A percentile compares a stretch with the other conserved stretches of the same genome.
Conservation (phyloP, 2,888 invertebrate species). For the Perithous albicinctus region DNA sequence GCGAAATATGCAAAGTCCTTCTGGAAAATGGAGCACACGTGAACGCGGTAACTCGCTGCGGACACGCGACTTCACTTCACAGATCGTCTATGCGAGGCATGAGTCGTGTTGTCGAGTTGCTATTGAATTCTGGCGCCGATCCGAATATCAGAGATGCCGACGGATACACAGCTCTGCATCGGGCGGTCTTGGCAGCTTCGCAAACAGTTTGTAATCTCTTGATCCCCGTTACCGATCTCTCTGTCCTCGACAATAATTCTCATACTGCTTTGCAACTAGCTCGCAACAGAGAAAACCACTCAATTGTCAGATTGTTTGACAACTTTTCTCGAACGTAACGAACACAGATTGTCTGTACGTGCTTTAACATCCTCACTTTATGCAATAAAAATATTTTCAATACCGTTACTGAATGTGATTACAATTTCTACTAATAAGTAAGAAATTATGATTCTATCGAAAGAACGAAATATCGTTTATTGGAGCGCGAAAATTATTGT, state of each 20-base stretch:
- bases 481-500: neutral
- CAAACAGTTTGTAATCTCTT: conserved; percentile 89
- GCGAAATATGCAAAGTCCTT: conserved; percentile 89
- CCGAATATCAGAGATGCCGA: conserved; percentile 90
- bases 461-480: neutral
- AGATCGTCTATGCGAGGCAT: conserved; percentile 92
- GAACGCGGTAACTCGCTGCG: conserved; percentile 91
- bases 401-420: neutral
- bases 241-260: conserved; percentile 90
- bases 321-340: conserved; percentile 6
- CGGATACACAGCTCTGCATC: conserved; percentile 92
- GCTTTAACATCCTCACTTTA: neutral
- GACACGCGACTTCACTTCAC: conserved; percentile 92
- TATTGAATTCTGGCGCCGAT: conserved; percentile 89
- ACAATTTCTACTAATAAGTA: neutral
- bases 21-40: conserved; percentile 90
- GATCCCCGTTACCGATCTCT: conserved; percentile 87
- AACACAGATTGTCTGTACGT: neutral
- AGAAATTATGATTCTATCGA: neutral
- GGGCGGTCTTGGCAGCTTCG: conserved; percentile 87
- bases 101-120: conserved; percentile 88
- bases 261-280: conserved; percentile 92
- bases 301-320: conserved; percentile 82
- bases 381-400: conserved; percentile 22
- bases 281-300: conserved; percentile 86